Percentiles rank a stretch among this genome's conserved stretches.
Conservation (phyloP, 2,888 invertebrate species). For the Sinohyriopsis cumingii region DNA sequence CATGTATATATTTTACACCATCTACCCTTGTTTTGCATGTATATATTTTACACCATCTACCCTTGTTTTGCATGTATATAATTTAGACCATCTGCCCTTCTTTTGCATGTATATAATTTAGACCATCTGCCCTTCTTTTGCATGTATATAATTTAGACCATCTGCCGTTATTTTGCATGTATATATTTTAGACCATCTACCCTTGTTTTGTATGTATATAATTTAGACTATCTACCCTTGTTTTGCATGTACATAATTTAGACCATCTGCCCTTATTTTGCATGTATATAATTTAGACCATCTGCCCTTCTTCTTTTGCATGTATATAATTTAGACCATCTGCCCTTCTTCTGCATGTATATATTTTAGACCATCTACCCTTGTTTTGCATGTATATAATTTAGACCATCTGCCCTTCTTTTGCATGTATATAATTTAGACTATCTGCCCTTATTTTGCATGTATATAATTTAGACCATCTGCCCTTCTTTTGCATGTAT, state of each 20-base stretch:
- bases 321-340: neutral
- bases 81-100: neutral
- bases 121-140: neutral
- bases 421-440: neutral
- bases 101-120: neutral
- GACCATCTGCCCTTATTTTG: neutral
- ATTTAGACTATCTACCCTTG: neutral
- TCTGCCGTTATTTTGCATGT: neutral
- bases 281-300: neutral
- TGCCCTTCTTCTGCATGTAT: neutral
- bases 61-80: neutral
- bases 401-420: neutral
- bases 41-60: neutral
- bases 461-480: neutral
- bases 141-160: neutral
- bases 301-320: neutral
- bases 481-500: neutral
- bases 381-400: neutral
- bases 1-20: neutral
- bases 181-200: neutral
- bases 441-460: neutral
- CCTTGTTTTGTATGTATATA: neutral
- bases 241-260: neutral
- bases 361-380: neutral
- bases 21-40: neutral